Base-by-base conservation (phyloP, 2,888 invertebrate species). In the Bimastos eiseni region DNA sequence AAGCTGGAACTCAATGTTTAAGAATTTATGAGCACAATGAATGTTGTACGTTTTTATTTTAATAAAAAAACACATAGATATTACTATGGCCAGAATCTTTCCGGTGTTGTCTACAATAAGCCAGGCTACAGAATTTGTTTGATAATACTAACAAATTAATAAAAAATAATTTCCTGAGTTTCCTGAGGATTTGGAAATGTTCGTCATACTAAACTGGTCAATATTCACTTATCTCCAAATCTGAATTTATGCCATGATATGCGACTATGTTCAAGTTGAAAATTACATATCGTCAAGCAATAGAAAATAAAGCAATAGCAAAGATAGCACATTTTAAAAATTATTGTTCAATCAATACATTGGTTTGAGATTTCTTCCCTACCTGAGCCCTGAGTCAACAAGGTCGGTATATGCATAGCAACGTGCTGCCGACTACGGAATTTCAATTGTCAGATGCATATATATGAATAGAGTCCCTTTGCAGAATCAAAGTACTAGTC, bases 31-130 rank as follows among this genome's bases (percentile, higher is more conserved):
- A 70, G 70, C 70, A 70, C 70, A n/a, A 70, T 70, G n/a, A n/a
- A 70, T 70, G 70, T 70, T 70, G 70, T 70, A 70, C n/a, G 70
- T 70, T 70, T 70, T n/a, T n/a, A n/a, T 70, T 70, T 30, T n/a
- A 70, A n/a, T n/a, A 70, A n/a, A 49, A 49, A 70, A 49, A 21
- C 49, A 49, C 49, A 21, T 49, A 49, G 70, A 70, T 70, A 70
- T 70, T 70, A n/a, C 70, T 49, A n/a, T 70, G 30, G 70, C 70
- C n/a, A 0, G 30, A 17, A 8, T 70, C 1, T 70, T 70, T 30
- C 49, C 49, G 19, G 49, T 49, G 24, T 49, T 49, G 8, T 49
- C 1, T 49, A 8, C n/a, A 70, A 19, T 6, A 70, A 70, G n/a
- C 30, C 70, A 30, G n/a, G 30, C 30, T n/a, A 70, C 55, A 3